phyloP scores from a whole-genome alignment of 2,113 vertebrate genomes.

The Perccottus glenii region DNA sequence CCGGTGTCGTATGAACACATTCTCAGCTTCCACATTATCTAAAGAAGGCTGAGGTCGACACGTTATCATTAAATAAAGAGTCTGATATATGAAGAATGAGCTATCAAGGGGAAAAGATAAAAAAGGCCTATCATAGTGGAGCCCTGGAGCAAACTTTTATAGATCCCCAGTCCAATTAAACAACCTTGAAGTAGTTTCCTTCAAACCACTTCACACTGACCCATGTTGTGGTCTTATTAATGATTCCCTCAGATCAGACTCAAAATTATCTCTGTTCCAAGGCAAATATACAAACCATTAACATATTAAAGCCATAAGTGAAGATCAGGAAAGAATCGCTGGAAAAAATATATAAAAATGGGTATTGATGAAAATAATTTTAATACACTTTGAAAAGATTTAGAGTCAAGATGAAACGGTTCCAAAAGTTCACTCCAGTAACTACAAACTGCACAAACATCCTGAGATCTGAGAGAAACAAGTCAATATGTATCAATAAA shows the following conservation, averaged over 20 bases:
- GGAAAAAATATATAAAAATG: background rate
- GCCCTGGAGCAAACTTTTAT: too few relatives aligned
- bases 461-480: background rate
- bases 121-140: too few relatives aligned
- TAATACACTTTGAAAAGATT: background rate
- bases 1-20: too few relatives aligned
- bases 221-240: slow-evolving; percentile 9
- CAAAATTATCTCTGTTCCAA: slow-evolving; percentile 3
- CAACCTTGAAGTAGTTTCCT: background rate
- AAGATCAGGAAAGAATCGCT: background rate
- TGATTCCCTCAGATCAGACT: slow-evolving; percentile 23
- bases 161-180: background rate
- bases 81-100: too few relatives aligned
- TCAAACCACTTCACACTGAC: slow-evolving; percentile 3
- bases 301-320: slow-evolving; percentile 7
- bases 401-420: background rate
- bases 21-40: too few relatives aligned
- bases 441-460: background rate
- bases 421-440: background rate
- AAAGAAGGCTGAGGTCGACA: too few relatives aligned
- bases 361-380: background rate
- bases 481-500: background rate
- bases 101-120: too few relatives aligned
- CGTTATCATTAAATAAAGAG: too few relatives aligned
- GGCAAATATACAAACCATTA: slow-evolving; percentile 13